These are phyloP conservation scores for Drosophila pectinifera DNA, from an alignment of 1,140 invertebrate species.

Conservation along the genomic window DNA sequence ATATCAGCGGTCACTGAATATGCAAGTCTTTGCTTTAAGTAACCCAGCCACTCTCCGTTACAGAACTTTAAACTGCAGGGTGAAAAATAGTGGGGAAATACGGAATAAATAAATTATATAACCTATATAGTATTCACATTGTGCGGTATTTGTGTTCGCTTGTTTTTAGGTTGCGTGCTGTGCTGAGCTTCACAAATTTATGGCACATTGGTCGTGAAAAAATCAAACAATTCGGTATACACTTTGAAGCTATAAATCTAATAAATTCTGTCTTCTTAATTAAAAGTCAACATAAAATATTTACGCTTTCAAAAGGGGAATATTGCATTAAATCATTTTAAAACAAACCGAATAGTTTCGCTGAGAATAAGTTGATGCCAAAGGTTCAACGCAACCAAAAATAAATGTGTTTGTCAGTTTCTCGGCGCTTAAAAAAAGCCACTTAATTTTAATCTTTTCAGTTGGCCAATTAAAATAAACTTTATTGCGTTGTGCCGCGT, in stretches of 20 bases:
- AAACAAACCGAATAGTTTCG: neutral
- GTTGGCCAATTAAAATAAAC: constrained; percentile 35
- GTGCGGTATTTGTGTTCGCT: constrained; percentile 1
- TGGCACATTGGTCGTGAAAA: constrained; percentile 31
- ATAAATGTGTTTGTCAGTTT: constrained; percentile 26
- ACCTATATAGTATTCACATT: constrained; percentile 30
- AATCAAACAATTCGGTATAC: constrained; percentile 16
- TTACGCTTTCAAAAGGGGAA: neutral
- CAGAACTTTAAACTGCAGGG: constrained; percentile 22
- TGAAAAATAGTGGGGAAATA: constrained; percentile 26
- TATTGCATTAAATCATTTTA: neutral
- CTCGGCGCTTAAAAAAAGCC: constrained; percentile 33
- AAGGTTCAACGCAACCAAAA: constrained; percentile 18
- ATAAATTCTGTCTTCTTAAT: neutral
- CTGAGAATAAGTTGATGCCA: constrained; percentile 14
- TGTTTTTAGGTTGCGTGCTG: constrained; percentile 20
- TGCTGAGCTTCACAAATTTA: constrained; percentile 51
- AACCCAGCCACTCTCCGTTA: constrained; percentile 5
- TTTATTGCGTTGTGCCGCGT: constrained; percentile 37
- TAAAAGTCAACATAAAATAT: neutral
- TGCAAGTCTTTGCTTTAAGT: constrained; percentile 31
- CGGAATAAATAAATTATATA: constrained; percentile 33
- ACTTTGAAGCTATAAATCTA: constrained; percentile 3
- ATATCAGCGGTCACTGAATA: constrained; percentile 34
- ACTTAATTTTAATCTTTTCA: constrained; percentile 38